Evolutionary conservation across 2,888 invertebrate species (phyloP), one percentile per base, ranked within the genome.

Genomic region (Epicampocera succincta): DNA sequence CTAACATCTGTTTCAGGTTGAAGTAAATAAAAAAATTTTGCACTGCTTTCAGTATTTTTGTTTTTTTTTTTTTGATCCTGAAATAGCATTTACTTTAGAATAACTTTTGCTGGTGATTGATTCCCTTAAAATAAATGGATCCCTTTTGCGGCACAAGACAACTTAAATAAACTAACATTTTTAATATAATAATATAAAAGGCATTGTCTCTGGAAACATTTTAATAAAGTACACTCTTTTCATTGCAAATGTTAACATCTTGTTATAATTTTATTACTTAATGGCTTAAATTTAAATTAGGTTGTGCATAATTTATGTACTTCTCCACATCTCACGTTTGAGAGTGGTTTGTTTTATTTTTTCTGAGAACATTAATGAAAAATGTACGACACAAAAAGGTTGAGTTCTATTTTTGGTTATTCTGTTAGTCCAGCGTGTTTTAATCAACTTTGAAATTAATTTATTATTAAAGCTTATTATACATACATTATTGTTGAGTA

Each of bases 281-380:
- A 68, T 68, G 42, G 25, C 21, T 68, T 33, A 33, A 56, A 56
- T 54, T 68, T 13, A 56, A 33, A 44, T 68, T 68, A 56, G 29
- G 19, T 29, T 56, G 19, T 56, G 68, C 54, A 68, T 65, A 65
- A 38, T 65, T 65, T 21, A 65, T 65, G 65, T 12, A 19, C 40
- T n/a, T 48, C 11, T 40, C 38, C 19, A 50, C 9, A 19, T 19
- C 13, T 50, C 19, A 17, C 15, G 9, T 15, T 65, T 38, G 38
- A 50, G n/a, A 50, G 17, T 19, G n/a, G 13, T 40, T 65, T 38
- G 38, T 65, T 65, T 50, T 38, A 19, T 38, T 38, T 19, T n/a
- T 3, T 25, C 38, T 50, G 33, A 21, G 4, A 21, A 25, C 65
- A 29, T 38, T 19, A 50, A 63, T 13, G 46, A 33, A 46, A 63